Percentiles rank a stretch among this genome's conserved stretches.
phyloP scores from a whole-genome alignment of 1,140 invertebrate genomes.

The Drosophila virilis region DNA sequence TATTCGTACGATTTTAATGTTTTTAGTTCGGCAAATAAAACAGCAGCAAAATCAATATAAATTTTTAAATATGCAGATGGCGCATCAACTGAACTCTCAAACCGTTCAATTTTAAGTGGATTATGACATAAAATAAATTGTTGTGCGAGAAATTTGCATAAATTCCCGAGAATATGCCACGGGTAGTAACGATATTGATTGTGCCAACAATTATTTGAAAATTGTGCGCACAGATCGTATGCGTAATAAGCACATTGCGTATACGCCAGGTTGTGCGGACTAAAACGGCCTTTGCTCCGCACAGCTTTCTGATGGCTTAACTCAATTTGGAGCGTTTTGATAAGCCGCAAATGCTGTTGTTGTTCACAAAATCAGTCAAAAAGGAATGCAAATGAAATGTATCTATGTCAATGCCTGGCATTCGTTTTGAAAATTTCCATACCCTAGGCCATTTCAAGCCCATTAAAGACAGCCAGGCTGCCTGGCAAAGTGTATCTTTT shows the following conservation, averaged over 20 bases:
- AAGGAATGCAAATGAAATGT: constrained; percentile 77
- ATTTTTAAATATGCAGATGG: constrained; percentile 7
- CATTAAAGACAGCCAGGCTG: constrained; percentile 55
- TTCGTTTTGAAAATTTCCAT: constrained; percentile 74
- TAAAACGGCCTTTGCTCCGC: constrained; percentile 25
- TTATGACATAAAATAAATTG: constrained; percentile 26
- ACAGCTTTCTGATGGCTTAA: constrained; percentile 49
- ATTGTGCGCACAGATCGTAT: constrained; percentile 53
- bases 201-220: constrained; percentile 28
- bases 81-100: neutral
- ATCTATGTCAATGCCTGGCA: constrained; percentile 74
- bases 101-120: constrained; percentile 15
- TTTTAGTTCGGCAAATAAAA: constrained; percentile 13
- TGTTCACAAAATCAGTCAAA: constrained; percentile 60
- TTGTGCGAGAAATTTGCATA: constrained; percentile 29
- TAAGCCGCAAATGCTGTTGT: constrained; percentile 58
- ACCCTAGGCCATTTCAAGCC: constrained; percentile 70
- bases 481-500: constrained; percentile 14
- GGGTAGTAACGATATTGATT: constrained; percentile 33
- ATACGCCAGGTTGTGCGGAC: constrained; percentile 50
- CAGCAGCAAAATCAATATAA: constrained; percentile 9
- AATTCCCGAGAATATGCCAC: constrained; percentile 2
- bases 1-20: constrained; percentile 9
- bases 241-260: constrained; percentile 50
- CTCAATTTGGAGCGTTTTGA: constrained; percentile 63